These are phyloP conservation scores for Drosophila acutilabella DNA, from an alignment of 2,888 invertebrate species.

Conservation along the genomic window DNA sequence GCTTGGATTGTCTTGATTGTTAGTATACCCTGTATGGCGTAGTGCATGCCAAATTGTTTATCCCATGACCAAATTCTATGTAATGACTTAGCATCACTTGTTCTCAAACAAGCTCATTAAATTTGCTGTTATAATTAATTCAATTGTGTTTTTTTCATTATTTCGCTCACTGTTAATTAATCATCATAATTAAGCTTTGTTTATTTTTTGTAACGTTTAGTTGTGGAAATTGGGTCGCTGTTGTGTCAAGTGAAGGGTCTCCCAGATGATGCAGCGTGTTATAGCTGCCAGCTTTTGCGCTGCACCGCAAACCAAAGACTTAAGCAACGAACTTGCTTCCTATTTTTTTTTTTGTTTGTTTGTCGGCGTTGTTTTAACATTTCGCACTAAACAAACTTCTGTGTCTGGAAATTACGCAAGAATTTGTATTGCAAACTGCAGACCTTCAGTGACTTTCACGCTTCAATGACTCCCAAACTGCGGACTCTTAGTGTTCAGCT, in stretches of 20 bases:
- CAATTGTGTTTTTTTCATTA: neutral
- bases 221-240: slow-evolving; percentile 67
- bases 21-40: neutral
- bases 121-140: slow-evolving; percentile 58
- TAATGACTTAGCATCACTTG: slow-evolving; percentile 9
- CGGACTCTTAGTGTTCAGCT: slow-evolving; percentile 20
- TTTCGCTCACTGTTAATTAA: slow-evolving; percentile 34
- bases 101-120: slow-evolving; percentile 45
- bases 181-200: slow-evolving; percentile 42
- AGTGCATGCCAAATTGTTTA: slow-evolving; percentile 5
- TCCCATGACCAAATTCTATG: slow-evolving; percentile 32
- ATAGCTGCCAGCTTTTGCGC: slow-evolving; percentile 18
- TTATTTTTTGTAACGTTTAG: slow-evolving; percentile 49
- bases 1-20: neutral
- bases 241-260: slow-evolving; percentile 49
- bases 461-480: slow-evolving; percentile 65
- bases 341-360: slow-evolving; percentile 23
- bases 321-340: slow-evolving; percentile 28
- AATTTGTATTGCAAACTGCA: slow-evolving; percentile 36
- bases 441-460: slow-evolving; percentile 77
- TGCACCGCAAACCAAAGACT: slow-evolving; percentile 15
- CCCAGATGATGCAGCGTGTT: slow-evolving; percentile 41
- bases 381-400: slow-evolving; percentile 17
- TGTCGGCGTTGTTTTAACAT: neutral
- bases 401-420: slow-evolving; percentile 50